Base-by-base conservation (phyloP, 2,113 vertebrate species). In the Cinclus cinclus region DNA sequence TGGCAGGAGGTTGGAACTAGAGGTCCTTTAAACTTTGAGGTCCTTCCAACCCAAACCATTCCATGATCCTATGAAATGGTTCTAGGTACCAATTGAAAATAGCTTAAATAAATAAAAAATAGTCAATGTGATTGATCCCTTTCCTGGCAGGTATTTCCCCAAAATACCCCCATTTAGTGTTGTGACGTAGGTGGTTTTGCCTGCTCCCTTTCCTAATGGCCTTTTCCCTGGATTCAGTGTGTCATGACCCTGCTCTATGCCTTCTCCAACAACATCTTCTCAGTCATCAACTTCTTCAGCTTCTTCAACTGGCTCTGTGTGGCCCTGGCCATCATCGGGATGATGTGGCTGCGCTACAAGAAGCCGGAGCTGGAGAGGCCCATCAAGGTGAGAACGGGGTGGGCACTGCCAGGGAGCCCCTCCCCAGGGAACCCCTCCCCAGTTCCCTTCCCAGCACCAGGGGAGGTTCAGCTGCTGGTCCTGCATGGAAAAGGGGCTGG, bases 221-320 rank as follows among this genome's bases (percentile, higher is more conserved):
- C 46, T 55, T 53, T 13, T 18, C 69, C 27, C 64, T 82, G 67
- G 21, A 52, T 69, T 4, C 98, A 99, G 99, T 99, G 99, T 44
- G 0, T 97, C 95, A 99, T 99, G 99, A 99, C 99, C 17, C 97
- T 99, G 94, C 97, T 99, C 18, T 99, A 99, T 14, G 99, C 99
- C 94, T 99, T 99, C 98, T 99, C 99, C 97, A 98, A 97, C 3
- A 98, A 99, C 97, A 99, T 99, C 84, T 99, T 99, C 98, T 99
- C 99, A 5, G 99, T 99, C 97, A 99, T 99, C 94, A 99, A 99
- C 98, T 99, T 99, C 98, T 99, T 99, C 98, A 99, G 99, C 98
- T 99, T 99, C 98, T 99, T 99, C 97, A 99, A 99, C 98, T 99
- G 99, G 99, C 98, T 99, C 12, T 99, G 99, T 4, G 99, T 99